phyloP scores from a whole-genome alignment of 2,888 invertebrate genomes.

The Parnassius orleans region DNA sequence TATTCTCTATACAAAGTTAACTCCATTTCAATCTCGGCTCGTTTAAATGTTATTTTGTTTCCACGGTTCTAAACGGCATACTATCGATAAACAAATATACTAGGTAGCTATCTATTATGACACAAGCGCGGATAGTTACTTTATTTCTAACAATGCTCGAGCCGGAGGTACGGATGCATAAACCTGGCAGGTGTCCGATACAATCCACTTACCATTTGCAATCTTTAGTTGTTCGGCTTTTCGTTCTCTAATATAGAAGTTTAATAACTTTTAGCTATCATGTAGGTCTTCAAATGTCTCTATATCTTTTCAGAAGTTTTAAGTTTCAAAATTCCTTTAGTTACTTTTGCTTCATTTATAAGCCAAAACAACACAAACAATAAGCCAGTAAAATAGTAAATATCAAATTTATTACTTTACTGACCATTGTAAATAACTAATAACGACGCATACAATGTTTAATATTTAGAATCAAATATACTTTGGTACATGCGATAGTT shows the following conservation, averaged over 20 bases:
- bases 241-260: slow-evolving; percentile 28
- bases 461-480: too few relatives aligned
- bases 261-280: slow-evolving; percentile 30
- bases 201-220: slow-evolving; percentile 16
- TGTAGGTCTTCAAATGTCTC: neutral
- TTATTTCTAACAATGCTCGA: slow-evolving; percentile 25
- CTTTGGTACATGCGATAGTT: too few relatives aligned
- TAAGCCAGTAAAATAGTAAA: too few relatives aligned
- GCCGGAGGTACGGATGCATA: slow-evolving; percentile 35
- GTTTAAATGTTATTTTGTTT: slow-evolving; percentile 10
- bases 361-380: too few relatives aligned
- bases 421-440: too few relatives aligned
- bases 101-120: slow-evolving; percentile 4
- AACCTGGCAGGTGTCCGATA: slow-evolving; percentile 35
- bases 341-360: too few relatives aligned
- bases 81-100: slow-evolving; percentile 14
- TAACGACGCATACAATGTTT: too few relatives aligned
- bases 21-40: neutral
- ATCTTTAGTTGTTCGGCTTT: slow-evolving; percentile 30
- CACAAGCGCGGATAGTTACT: slow-evolving; percentile 12
- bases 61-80: neutral
- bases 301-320: too few relatives aligned
- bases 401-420: too few relatives aligned
- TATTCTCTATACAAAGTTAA: too few relatives aligned
- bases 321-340: too few relatives aligned